phyloP scores from a whole-genome alignment of 2,888 invertebrate species.

The Lasioglossum leucozonium region DNA sequence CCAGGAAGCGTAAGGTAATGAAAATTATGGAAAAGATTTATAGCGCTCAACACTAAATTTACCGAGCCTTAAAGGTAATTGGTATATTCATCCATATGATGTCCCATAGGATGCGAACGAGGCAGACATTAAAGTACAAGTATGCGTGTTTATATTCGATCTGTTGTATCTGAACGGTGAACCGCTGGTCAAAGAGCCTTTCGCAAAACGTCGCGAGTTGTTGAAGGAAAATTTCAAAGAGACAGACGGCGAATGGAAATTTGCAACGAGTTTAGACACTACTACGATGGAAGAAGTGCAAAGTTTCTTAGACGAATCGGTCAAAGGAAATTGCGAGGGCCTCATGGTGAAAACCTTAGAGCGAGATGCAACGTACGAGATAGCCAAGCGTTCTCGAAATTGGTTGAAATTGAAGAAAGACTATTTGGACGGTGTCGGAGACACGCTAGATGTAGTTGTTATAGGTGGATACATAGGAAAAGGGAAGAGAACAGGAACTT shows the following conservation, averaged over 20 bases:
- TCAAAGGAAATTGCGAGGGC: constrained; percentile 99
- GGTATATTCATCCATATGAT: background rate
- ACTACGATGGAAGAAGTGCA: constrained; percentile 95
- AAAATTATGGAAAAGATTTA: background rate
- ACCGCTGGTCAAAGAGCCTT: constrained; percentile 92
- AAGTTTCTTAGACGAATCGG: constrained; percentile 96
- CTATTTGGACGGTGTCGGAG: constrained; percentile 98
- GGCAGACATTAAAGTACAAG: constrained; percentile 92
- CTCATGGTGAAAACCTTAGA: constrained; percentile 98
- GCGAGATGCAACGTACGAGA: constrained; percentile 97
- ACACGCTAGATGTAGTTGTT: constrained; percentile 97
- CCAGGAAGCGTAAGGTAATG: constrained; percentile 95
- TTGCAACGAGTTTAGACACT: constrained; percentile 94
- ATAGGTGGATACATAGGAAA: constrained; percentile 97
- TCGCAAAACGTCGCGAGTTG: constrained; percentile 90
- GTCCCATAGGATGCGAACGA: constrained; percentile 89
- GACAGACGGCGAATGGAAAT: constrained; percentile 93
- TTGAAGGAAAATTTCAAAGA: constrained; percentile 90
- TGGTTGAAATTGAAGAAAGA: constrained; percentile 99
- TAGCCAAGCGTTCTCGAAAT: constrained; percentile 96
- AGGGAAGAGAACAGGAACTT: constrained; percentile 96
- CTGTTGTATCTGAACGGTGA: constrained; percentile 95
- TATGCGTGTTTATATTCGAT: constrained; percentile 99
- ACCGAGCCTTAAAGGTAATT: background rate
- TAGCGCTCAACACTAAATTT: background rate